Evolutionary conservation across 1,140 invertebrate species (phyloP).

Genomic region (Zaprionus vittiger): DNA sequence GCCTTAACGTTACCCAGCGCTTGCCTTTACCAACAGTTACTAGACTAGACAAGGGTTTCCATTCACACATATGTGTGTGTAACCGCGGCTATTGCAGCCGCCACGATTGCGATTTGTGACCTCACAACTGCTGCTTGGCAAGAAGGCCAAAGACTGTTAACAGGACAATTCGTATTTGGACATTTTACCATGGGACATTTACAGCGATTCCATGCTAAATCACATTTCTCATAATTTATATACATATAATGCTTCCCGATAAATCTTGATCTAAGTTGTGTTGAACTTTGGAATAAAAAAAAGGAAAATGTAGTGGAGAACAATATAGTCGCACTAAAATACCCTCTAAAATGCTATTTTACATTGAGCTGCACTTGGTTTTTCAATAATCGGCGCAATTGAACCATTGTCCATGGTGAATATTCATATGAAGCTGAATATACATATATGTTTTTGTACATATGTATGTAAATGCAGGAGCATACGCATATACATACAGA

Average conservation of each 20-base stretch:
- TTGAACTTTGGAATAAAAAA: too few species aligned
- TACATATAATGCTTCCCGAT: too few species aligned
- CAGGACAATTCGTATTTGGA: constrained; percentile 42
- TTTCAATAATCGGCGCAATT: neutral
- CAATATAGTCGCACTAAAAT: neutral
- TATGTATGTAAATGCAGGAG: neutral
- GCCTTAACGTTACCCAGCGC: neutral
- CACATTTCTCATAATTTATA: too few species aligned
- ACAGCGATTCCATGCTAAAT: neutral
- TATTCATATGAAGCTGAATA: constrained; percentile 6
- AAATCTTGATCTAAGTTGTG: too few species aligned
- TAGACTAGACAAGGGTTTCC: neutral
- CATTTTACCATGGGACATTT: constrained; percentile 19
- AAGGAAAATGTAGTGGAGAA: too few species aligned
- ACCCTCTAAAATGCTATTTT: neutral
- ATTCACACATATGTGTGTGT: neutral
- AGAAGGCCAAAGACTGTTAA: constrained; percentile 35
- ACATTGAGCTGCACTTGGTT: neutral
- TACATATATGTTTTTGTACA: neutral
- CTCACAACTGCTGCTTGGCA: constrained; percentile 44
- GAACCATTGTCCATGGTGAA: constrained; percentile 16
- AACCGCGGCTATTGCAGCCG: constrained; percentile 27
- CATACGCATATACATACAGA: neutral
- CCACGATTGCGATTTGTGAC: constrained; percentile 41
- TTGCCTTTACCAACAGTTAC: neutral